Evolutionary conservation across 92 coral and sea anemone species (phyloP).

Genomic region (Zoanthus sociatus): DNA sequence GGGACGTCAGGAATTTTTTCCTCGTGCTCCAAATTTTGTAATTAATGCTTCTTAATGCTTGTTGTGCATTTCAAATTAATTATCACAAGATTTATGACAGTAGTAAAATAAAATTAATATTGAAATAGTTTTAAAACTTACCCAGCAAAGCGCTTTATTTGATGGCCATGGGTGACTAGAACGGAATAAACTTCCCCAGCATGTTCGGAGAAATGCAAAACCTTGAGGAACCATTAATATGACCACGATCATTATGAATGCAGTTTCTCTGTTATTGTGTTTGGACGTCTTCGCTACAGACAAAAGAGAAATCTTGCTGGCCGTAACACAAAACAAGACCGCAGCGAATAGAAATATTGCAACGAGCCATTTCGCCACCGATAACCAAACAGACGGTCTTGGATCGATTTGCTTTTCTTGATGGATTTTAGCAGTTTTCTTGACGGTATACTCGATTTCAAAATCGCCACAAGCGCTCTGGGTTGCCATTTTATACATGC

Average conservation of each 20-base stretch:
- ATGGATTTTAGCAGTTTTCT: slow-evolving; percentile 71
- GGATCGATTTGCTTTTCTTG: slow-evolving; percentile 40
- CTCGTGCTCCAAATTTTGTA: no score
- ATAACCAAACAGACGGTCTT: no score
- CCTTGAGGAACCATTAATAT: slow-evolving; percentile 84
- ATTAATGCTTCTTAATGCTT: no score
- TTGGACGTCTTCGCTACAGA: background rate
- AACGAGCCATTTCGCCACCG: no score
- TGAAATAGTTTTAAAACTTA: slow-evolving; percentile 48
- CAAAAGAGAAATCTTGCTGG: slow-evolving; percentile 70
- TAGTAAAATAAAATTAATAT: no score
- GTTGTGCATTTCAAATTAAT: no score
- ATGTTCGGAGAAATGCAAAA: slow-evolving; percentile 64
- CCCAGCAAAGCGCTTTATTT: slow-evolving; percentile 72
- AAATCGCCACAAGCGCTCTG: background rate
- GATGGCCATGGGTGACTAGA: slow-evolving; percentile 84
- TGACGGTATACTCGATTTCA: slow-evolving; percentile 55
- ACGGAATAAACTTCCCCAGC: slow-evolving; percentile 75
- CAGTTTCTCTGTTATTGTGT: slow-evolving; percentile 60
- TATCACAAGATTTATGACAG: no score
- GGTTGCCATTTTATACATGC: no score
- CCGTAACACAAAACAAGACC: slow-evolving; percentile 32
- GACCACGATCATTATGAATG: slow-evolving; percentile 81
- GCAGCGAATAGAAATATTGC: no score
- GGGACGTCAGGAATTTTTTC: no score